Conservation (phyloP, 2,888 invertebrate species). For the Actias luna region DNA sequence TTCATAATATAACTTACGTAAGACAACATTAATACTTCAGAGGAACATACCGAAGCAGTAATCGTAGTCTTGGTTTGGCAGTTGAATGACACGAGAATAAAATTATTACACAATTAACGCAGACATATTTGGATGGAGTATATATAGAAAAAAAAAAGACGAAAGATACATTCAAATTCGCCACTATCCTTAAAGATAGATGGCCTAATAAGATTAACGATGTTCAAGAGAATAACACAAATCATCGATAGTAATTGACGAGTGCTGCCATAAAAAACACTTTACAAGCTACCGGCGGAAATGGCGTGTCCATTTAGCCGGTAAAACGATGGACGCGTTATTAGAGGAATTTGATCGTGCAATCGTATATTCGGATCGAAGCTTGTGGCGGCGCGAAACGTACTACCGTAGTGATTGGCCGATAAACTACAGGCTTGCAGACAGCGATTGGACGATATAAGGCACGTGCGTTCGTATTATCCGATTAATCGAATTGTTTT, state of each 20-base stretch:
- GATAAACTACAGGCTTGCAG: conserved; percentile 31
- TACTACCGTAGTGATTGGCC: conserved; percentile 40
- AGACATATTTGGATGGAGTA: conserved; percentile 17
- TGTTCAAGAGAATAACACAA: conserved; percentile 51
- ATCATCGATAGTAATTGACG: conserved; percentile 67
- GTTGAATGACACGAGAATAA: background rate
- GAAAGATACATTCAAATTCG: conserved; percentile 29
- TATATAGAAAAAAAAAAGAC: conserved; percentile 22
- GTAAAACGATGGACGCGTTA: conserved; percentile 39
- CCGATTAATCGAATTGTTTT: conserved; percentile 29
- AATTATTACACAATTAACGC: conserved; percentile 4
- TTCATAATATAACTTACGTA: background rate
- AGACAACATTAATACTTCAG: background rate
- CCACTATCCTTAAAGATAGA: conserved; percentile 37
- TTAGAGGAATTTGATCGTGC: conserved; percentile 54
- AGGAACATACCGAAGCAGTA: background rate
- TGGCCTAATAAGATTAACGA: conserved; percentile 43
- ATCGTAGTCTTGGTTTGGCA: background rate
- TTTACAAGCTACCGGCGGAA: conserved; percentile 65
- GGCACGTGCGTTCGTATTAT: conserved; percentile 51
- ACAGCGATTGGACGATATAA: conserved; percentile 34
- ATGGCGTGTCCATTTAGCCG: conserved; percentile 44
- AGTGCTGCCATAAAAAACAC: conserved; percentile 29
- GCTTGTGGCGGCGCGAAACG: conserved; percentile 51
- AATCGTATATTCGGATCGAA: conserved; percentile 49